These are phyloP conservation scores for Cosmia trapezina DNA, from an alignment of 2,888 invertebrate species.

Conservation along the genomic window DNA sequence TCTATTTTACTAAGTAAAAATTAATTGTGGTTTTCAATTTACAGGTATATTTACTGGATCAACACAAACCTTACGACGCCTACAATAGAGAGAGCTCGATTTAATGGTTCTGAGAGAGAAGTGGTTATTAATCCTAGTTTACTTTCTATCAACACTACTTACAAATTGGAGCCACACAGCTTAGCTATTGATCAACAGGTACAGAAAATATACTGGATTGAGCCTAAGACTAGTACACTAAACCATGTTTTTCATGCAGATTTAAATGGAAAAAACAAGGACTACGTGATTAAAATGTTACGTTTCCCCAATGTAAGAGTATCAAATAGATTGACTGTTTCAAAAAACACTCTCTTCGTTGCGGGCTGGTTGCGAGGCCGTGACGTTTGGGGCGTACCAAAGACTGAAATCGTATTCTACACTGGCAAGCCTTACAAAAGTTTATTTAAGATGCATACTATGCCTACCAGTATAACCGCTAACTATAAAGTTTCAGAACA, in stretches of 20 bases:
- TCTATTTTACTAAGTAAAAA: neutral
- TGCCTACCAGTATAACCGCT: slow-evolving; percentile 78
- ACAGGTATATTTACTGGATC: slow-evolving; percentile 95
- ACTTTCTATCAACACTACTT: slow-evolving; percentile 83
- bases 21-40: slow-evolving; percentile 61
- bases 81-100: no score
- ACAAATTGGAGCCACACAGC: slow-evolving; percentile 90
- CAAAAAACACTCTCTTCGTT: slow-evolving; percentile 88
- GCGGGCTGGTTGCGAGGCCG: rapidly evolving
- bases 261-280: slow-evolving; percentile 11
- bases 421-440: rapidly evolving
- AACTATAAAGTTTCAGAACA: slow-evolving; percentile 82
- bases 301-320: neutral
- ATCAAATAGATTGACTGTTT: neutral
- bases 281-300: no score
- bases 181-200: slow-evolving; percentile 6
- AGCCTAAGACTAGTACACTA: rapidly evolving
- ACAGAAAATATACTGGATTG: slow-evolving; percentile 3
- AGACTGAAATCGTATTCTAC: neutral
- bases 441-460: slow-evolving; percentile 72
- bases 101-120: no score
- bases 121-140: no score
- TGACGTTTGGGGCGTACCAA: neutral
- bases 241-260: neutral
- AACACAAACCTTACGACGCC: slow-evolving; percentile 92